phyloP scores from a whole-genome alignment of 2,797 vertebrate species.

The Tapirus indicus region DNA sequence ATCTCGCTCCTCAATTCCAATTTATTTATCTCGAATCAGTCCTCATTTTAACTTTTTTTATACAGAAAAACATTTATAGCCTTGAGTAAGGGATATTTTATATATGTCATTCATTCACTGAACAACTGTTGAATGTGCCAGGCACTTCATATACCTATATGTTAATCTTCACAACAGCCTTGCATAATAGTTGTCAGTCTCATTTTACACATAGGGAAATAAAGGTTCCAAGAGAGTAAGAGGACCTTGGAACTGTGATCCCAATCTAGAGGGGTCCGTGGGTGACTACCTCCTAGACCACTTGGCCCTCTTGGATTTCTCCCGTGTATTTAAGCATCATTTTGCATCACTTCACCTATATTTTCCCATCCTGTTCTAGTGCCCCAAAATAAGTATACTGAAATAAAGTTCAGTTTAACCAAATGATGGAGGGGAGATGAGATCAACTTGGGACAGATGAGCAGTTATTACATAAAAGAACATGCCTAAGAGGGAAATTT shows the following conservation, averaged over 20 bases:
- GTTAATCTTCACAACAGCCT: background rate
- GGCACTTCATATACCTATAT: background rate
- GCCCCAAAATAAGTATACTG: background rate
- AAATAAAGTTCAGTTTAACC: background rate
- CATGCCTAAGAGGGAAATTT: background rate
- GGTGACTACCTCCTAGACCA: background rate
- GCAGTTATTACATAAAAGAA: background rate
- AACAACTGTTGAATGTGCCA: background rate
- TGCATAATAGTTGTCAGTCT: background rate
- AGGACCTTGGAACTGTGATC: background rate
- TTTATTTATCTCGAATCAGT: background rate
- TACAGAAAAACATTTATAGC: background rate
- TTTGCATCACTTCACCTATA: background rate
- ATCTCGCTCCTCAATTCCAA: background rate
- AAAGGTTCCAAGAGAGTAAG: background rate
- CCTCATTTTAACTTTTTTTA: background rate
- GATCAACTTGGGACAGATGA: background rate
- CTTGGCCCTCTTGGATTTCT: background rate
- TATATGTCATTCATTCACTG: constrained; percentile 1
- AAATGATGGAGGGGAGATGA: background rate
- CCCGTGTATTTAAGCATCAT: background rate
- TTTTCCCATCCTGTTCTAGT: background rate
- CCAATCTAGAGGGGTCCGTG: background rate
- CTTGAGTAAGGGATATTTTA: background rate
- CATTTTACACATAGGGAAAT: background rate